Evolutionary conservation across 1,140 invertebrate species (phyloP), one percentile per base, ranked within the genome.

Genomic region (Drosophila parvula): DNA sequence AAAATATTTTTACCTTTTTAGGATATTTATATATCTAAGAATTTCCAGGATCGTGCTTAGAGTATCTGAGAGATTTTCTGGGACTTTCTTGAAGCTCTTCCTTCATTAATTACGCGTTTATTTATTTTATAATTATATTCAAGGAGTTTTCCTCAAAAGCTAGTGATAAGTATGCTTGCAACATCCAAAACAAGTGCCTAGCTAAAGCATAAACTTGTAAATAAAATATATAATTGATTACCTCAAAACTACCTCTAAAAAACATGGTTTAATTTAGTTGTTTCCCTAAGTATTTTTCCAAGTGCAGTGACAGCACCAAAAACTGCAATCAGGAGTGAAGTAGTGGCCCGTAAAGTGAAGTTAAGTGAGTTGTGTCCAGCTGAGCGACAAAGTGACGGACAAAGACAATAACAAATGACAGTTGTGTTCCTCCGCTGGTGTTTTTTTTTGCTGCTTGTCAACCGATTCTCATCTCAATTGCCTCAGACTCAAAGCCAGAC

Each of bases 401-500:
- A 47, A 61, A 70, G 61, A 83, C 70, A 83, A 79, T 82, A 84
- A 84, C 78, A 84, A 84, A 81, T 78, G 81, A 85, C 78, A 85
- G 61, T 81, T 75, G 79, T 78, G 61, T 45, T 43, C 63, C 44
- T 69, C 48, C 16, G 11, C 27, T 63, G 58, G 22, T 63, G 38
- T 51, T 36, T 12, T n/a, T 40, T 40, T 40, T 38, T 38, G 45
- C 28, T 38, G 62, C 74, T 48, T 77, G 63, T 78, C 74, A 62
- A 44, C 53, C 74, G 60, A 77, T 78, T 78, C 63, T 59, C 64
- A 78, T 78, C 74, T 77, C 74, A 78, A 77, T 77, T 77, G 71
- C 45, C 41, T 41, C 45, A 28, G 45, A 32, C 16, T 60, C 16
- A 32, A 11, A 43, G 14, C 34, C 38, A 47, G 63, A 65, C 34